phyloP scores from a whole-genome alignment of 1,140 invertebrate genomes.

The Drosophila takahashii region DNA sequence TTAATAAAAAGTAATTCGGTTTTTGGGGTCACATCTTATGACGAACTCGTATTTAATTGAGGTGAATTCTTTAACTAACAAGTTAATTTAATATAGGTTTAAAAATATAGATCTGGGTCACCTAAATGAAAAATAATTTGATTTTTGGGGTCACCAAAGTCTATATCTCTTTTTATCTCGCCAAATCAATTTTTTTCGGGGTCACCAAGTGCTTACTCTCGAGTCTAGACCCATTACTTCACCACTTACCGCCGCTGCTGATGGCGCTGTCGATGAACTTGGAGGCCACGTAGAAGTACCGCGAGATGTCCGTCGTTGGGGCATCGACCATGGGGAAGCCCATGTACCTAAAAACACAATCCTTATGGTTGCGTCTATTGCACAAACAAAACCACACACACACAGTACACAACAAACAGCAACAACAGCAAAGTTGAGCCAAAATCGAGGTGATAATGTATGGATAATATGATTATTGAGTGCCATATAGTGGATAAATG shows the following conservation, averaged over 20 bases:
- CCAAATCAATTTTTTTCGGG: too few species aligned
- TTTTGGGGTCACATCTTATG: too few species aligned
- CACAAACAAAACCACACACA: conserved; percentile 15
- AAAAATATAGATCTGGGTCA: too few species aligned
- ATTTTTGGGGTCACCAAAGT: too few species aligned
- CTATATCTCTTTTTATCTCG: too few species aligned
- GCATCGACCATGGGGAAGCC: conserved; percentile 92
- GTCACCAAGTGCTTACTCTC: too few species aligned
- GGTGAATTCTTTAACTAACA: too few species aligned
- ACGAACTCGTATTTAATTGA: too few species aligned
- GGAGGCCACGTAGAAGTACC: conserved; percentile 91
- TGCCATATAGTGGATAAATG: conserved; percentile 9
- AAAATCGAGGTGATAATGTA: conserved; percentile 20
- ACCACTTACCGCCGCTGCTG: conserved; percentile 87
- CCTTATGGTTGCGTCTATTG: conserved; percentile 80
- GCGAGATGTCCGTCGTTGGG: conserved; percentile 90
- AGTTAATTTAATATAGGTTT: too few species aligned
- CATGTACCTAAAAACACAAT: conserved; percentile 87
- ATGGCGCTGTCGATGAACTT: conserved; percentile 93
- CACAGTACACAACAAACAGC: conserved; percentile 40
- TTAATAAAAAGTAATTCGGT: too few species aligned
- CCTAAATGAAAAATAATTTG: too few species aligned
- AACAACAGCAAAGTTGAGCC: conserved; percentile 44
- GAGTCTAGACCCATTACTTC: conserved; percentile 5
- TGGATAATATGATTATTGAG: conserved; percentile 21